Conservation (phyloP, 1,140 invertebrate genomes). For the Paralvinella palmiformis region DNA sequence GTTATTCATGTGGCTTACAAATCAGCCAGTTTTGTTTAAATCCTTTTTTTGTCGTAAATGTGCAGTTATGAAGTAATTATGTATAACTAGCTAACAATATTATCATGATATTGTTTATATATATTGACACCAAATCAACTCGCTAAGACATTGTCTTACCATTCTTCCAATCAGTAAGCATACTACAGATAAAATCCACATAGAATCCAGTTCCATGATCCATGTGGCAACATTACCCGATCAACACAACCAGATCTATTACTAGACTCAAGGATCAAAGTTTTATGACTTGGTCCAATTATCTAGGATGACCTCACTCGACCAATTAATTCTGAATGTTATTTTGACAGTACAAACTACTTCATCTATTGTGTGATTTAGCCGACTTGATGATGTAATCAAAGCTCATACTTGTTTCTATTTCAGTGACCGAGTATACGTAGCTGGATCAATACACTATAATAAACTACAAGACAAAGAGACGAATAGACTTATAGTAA, state of each 20-base stretch:
- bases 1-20: no score
- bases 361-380: neutral
- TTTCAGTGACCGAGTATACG: constrained; percentile 2
- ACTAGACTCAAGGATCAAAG: neutral
- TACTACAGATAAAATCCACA: no score
- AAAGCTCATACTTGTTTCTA: neutral
- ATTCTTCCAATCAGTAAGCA: no score
- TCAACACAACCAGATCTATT: neutral
- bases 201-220: no score
- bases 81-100: no score
- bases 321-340: neutral
- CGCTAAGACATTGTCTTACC: no score
- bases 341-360: neutral
- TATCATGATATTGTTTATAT: no score
- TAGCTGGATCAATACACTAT: neutral
- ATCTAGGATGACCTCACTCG: neutral
- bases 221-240: no score
- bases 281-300: neutral
- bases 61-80: no score
- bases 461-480: neutral
- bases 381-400: neutral
- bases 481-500: neutral
- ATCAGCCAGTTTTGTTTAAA: no score
- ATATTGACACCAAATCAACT: no score
- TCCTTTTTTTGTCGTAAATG: no score